These are phyloP conservation scores for Linurgus olivaceus DNA, from an alignment of 2,797 vertebrate species.

Conservation along the genomic window DNA sequence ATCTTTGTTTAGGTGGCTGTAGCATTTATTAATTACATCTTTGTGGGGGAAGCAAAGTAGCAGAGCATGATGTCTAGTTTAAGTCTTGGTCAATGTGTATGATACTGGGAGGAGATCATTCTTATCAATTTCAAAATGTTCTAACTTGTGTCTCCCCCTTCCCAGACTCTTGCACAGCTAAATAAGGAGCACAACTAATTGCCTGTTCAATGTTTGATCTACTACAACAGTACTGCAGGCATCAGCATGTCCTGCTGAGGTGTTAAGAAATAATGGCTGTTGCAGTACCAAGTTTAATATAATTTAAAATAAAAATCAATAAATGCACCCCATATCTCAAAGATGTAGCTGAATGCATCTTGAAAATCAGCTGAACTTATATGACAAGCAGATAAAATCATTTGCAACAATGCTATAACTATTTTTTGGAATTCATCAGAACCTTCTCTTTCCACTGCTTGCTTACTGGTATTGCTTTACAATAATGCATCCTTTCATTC, in stretches of 20 bases:
- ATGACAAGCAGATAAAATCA: neutral
- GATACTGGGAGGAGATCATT: neutral
- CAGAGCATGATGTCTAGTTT: neutral
- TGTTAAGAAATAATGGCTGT: neutral
- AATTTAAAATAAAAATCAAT: conserved; percentile 30
- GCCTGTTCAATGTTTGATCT: neutral
- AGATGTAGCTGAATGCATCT: neutral
- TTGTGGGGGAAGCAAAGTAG: neutral
- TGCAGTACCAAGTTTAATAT: neutral
- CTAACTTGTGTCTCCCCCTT: neutral
- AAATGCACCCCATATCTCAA: neutral
- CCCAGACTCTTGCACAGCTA: neutral
- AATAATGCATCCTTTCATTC: neutral
- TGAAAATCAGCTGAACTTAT: conserved; percentile 1
- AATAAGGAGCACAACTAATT: neutral
- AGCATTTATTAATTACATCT: neutral
- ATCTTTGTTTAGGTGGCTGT: neutral
- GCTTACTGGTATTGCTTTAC: neutral
- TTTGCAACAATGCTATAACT: neutral
- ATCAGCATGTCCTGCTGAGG: neutral
- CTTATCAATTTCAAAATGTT: neutral
- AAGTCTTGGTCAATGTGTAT: neutral
- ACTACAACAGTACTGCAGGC: neutral
- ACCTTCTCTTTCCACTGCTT: neutral
- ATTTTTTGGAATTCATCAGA: neutral